A percentile compares a stretch with the other conserved stretches of the same genome.
Evolutionary conservation across 2,888 invertebrate genomes (phyloP).

Genomic region (Pristionchus mayeri): DNA sequence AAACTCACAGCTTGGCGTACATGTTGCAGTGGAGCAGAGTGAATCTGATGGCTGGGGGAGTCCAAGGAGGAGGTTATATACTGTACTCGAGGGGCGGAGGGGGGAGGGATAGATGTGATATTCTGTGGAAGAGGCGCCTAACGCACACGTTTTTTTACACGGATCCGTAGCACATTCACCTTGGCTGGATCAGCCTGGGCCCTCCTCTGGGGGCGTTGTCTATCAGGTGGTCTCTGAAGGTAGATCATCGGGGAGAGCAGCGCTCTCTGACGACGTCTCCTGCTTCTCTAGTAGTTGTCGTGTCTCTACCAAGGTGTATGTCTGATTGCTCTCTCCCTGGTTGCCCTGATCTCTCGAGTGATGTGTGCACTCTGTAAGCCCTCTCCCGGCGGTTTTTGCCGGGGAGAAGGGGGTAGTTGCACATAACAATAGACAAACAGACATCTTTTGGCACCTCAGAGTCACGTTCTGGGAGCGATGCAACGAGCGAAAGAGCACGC

Average conservation of each 20-base stretch:
- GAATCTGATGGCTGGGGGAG: not conserved
- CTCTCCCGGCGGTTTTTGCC: slow-evolving; percentile 27
- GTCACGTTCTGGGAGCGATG: not conserved
- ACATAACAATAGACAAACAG: not conserved
- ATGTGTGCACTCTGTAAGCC: slow-evolving; percentile 13
- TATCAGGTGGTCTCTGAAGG: not conserved
- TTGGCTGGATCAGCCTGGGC: not conserved
- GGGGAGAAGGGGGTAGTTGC: not conserved
- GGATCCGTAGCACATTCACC: not conserved
- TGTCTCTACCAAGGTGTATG: not conserved
- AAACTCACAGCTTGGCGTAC: slow-evolving; percentile 44
- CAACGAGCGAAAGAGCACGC: not conserved
- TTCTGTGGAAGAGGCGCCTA: not conserved
- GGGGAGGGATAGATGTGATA: not conserved
- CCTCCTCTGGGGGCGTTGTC: not conserved
- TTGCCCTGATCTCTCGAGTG: not conserved
- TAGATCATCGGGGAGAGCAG: not conserved
- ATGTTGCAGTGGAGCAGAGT: slow-evolving; percentile 23
- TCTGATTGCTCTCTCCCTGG: not conserved
- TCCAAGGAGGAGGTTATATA: slow-evolving; percentile 1
- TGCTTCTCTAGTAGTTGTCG: not conserved
- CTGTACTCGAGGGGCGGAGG: not conserved
- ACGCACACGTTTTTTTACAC: slow-evolving; percentile 11
- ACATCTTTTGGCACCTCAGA: slow-evolving; percentile 10
- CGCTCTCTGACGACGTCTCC: not conserved